Conservation (phyloP, 2,888 invertebrate species). For the Belgica antarctica region DNA sequence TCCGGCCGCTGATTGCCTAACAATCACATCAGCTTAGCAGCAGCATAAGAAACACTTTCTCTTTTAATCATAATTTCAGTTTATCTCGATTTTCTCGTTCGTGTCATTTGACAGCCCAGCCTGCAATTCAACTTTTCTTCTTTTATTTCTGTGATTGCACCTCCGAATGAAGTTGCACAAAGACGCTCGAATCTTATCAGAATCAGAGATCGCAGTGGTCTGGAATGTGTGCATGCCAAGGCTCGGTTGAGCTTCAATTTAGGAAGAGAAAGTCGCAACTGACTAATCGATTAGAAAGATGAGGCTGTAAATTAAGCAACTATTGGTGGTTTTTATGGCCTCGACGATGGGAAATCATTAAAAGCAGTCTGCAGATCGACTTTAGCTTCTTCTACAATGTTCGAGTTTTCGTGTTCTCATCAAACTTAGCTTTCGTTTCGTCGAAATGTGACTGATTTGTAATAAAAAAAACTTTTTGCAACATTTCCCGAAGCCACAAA, state of each 20-base stretch:
- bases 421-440: neutral
- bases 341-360: neutral
- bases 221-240: neutral
- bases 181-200: conserved; percentile 5
- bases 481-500: conserved; percentile 9
- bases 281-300: conserved; percentile 25
- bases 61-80: conserved; percentile 21
- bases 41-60: conserved; percentile 25
- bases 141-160: neutral
- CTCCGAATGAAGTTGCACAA: conserved; percentile 24
- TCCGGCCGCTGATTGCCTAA: conserved; percentile 27
- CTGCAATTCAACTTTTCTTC: conserved; percentile 18
- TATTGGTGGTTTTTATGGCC: neutral
- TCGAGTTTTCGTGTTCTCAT: conserved; percentile 17
- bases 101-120: too few species aligned
- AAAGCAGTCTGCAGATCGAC: neutral
- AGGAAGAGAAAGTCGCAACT: conserved; percentile 39
- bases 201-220: neutral
- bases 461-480: neutral
- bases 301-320: neutral
- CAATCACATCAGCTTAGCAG: neutral
- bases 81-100: neutral
- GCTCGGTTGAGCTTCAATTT: neutral
- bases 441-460: neutral
- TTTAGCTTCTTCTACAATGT: too few species aligned